Evolutionary conservation across 2,888 invertebrate species (phyloP).

Genomic region (Hoplodrina ambigua): DNA sequence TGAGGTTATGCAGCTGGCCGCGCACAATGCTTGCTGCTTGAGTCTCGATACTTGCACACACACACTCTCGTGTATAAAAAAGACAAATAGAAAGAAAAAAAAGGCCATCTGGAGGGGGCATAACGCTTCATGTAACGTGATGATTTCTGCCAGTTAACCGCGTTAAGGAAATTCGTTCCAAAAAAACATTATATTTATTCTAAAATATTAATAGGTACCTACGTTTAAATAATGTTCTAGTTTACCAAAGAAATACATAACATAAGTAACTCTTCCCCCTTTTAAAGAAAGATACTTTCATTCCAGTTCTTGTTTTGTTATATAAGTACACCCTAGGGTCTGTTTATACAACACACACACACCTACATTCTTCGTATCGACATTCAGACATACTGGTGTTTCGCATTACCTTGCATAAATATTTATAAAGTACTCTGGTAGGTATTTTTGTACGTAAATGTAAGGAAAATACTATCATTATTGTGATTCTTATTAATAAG

Average conservation of each 20-base stretch:
- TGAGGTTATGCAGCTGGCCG: too few relatives aligned
- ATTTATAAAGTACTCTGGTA: slow-evolving; percentile 34
- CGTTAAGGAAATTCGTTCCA: too few relatives aligned
- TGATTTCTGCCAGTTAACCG: too few relatives aligned
- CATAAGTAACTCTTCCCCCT: slow-evolving; percentile 14
- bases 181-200: too few relatives aligned
- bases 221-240: not conserved
- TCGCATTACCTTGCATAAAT: slow-evolving; percentile 47
- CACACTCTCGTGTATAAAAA: too few relatives aligned
- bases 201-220: too few relatives aligned
- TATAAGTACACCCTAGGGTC: slow-evolving; percentile 48
- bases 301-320: slow-evolving; percentile 58
- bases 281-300: slow-evolving; percentile 46
- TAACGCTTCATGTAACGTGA: too few relatives aligned
- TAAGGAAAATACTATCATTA: slow-evolving; percentile 12
- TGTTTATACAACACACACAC: slow-evolving; percentile 44
- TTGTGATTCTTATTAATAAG: not conserved
- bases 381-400: slow-evolving; percentile 34
- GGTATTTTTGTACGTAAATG: slow-evolving; percentile 11
- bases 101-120: too few relatives aligned
- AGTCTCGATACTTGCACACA: too few relatives aligned
- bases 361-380: slow-evolving; percentile 42
- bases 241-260: slow-evolving; percentile 9
- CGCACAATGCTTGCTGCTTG: too few relatives aligned
- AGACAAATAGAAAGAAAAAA: too few relatives aligned